Conservation (phyloP, 2,888 invertebrate species). For the Eristalinus aeneus region DNA sequence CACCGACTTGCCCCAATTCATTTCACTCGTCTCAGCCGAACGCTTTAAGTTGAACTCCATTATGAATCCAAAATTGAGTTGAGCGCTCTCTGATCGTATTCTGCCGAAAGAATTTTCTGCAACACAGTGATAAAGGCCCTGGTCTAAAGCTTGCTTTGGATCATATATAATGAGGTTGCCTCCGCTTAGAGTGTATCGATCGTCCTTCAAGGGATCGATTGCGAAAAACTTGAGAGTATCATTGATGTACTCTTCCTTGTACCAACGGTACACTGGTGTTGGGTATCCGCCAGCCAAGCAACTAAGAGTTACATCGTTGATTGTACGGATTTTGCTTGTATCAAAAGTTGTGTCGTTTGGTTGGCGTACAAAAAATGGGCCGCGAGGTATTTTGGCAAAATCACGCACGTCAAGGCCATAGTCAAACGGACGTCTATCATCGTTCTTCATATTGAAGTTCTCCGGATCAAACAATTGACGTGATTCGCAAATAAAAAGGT, state of each 20-base stretch:
- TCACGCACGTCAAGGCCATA: slow-evolving; percentile 93
- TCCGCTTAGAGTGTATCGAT: slow-evolving; percentile 92
- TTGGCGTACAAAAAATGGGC: slow-evolving; percentile 93
- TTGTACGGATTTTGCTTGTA: slow-evolving; percentile 85
- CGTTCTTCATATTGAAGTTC: slow-evolving; percentile 86
- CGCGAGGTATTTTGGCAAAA: slow-evolving; percentile 90
- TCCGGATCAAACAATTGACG: slow-evolving; percentile 81
- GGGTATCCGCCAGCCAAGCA: slow-evolving; percentile 94
- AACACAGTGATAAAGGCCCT: slow-evolving; percentile 95
- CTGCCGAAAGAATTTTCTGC: slow-evolving; percentile 94
- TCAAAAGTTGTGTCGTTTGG: slow-evolving; percentile 93
- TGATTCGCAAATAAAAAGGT: slow-evolving; percentile 92
- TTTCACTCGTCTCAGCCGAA: slow-evolving; percentile 90
- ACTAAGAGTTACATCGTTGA: slow-evolving; percentile 89
- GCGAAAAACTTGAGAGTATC: slow-evolving; percentile 86
- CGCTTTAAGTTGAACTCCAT: slow-evolving; percentile 94
- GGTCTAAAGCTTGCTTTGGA: slow-evolving; percentile 90
- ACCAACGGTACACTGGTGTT: slow-evolving; percentile 94
- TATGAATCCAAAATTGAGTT: slow-evolving; percentile 93
- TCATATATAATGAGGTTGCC: slow-evolving; percentile 94
- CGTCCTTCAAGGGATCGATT: slow-evolving; percentile 89
- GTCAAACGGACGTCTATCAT: slow-evolving; percentile 90
- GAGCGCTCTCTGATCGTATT: slow-evolving; percentile 92
- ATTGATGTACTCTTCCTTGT: slow-evolving; percentile 91
- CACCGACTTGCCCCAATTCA: slow-evolving; percentile 96